Evolutionary conservation across 2,888 invertebrate genomes (phyloP), one percentile per base, ranked within the genome.

Genomic region (Nipponacmea schrenckii): DNA sequence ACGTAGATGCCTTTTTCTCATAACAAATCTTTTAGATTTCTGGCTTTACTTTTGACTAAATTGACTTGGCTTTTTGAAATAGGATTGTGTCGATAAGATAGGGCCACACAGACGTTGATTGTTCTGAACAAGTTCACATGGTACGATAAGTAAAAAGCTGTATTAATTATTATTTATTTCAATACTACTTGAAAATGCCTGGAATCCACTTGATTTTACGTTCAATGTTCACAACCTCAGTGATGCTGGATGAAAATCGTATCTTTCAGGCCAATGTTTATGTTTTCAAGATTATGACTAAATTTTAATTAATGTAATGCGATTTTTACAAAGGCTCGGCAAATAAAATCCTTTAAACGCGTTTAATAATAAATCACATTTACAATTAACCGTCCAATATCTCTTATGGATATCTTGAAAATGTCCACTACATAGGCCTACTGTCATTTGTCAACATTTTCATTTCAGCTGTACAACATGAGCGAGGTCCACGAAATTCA

Each of bases 401-500:
- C 39, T 39, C 3, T 31, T 31, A 31, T 31, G 31, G 5, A 5
- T 31, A 3, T 31, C 31, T 31, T 31, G 31, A 5, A 39, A 39
- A 5, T 39, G 4, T 39, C 3, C 31, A 39, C 39, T 10, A 39
- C 7, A 39, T 31, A 31, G 31, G 2, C 39, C n/a, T n/a, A 39
- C 10, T 39, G 39, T 39, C 10, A 39, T 8, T 39, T 39, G 39
- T 39, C 39, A 5, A 8, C 10, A 8, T 39, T 39, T 1, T 39
- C 8, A 39, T 91, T 92, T 69, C 91, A 95, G 98, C 98, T 73
- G 98, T 99, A 2, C 99, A 99, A 90, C 98, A 98, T 87, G 98
- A 99, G 89, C 92, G 99, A 77, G 98, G 98, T 0, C 98, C 98
- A 0, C 92, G 99, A 65, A 97, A 95, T 88, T 96, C 98, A 0